Percentiles rank a stretch among this genome's conserved stretches.
phyloP scores from a whole-genome alignment of 2,113 vertebrate genomes.

The Amblyornis subalaris region DNA sequence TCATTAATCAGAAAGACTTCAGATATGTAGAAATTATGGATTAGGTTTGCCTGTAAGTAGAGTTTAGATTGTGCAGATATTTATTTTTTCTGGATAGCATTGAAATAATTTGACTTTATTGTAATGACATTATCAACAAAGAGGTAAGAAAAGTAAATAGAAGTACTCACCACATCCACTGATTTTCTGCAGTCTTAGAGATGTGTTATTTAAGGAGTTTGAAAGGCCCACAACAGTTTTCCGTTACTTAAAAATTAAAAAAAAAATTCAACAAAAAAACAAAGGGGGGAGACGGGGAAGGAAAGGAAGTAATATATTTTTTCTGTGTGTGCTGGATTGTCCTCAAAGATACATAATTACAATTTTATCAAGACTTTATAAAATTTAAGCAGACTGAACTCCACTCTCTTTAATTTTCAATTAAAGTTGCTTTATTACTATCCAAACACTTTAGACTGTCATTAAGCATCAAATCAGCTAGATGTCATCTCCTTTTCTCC shows the following conservation, averaged over 20 bases:
- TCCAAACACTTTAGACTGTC: not conserved
- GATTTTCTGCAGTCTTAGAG: not conserved
- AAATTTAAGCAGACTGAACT: not conserved
- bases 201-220: not conserved
- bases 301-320: not conserved
- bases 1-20: not conserved
- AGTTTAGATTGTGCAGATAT: not conserved
- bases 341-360: not conserved
- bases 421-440: not conserved
- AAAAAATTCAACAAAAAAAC: no score
- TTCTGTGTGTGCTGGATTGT: not conserved
- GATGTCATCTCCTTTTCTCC: not conserved
- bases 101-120: not conserved
- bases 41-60: not conserved
- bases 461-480: not conserved
- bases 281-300: rapidly evolving
- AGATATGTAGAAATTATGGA: not conserved
- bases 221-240: not conserved
- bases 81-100: not conserved
- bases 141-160: not conserved
- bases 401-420: not conserved
- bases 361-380: not conserved
- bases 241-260: not conserved
- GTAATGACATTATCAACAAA: not conserved
- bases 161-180: not conserved